Evolutionary conservation across 92 coral and sea anemone genomes (phyloP).

Genomic region (Chrysogorgia sp.): DNA sequence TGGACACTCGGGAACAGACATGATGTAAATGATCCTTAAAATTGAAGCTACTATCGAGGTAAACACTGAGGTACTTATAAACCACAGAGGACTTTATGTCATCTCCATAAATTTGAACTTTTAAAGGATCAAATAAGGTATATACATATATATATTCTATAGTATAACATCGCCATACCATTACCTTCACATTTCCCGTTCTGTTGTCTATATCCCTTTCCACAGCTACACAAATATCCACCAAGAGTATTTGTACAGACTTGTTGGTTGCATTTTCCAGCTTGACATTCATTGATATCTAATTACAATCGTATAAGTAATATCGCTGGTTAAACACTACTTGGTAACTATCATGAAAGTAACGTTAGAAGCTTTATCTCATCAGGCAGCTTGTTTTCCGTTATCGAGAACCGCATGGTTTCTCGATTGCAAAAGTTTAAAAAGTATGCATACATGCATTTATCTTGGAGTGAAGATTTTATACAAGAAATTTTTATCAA

Average conservation of each 20-base stretch:
- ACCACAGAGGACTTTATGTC: too few species aligned
- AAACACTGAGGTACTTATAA: too few species aligned
- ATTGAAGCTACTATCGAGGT: too few species aligned
- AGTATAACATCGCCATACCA: not conserved
- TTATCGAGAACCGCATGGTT: not conserved
- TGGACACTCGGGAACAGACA: too few species aligned
- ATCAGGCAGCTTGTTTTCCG: not conserved
- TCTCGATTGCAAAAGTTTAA: too few species aligned
- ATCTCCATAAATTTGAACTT: not conserved
- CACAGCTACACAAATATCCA: slow-evolving; percentile 74
- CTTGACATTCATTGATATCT: slow-evolving; percentile 83
- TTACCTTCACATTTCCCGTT: slow-evolving; percentile 73
- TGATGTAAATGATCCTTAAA: too few species aligned
- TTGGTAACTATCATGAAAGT: too few species aligned
- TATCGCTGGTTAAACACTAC: not conserved
- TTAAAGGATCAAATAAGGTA: not conserved
- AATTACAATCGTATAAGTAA: not conserved
- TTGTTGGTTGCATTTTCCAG: slow-evolving; percentile 64
- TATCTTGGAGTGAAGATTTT: too few species aligned
- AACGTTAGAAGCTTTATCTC: not conserved
- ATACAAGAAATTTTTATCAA: too few species aligned
- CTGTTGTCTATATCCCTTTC: slow-evolving; percentile 68
- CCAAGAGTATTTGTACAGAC: slow-evolving; percentile 84
- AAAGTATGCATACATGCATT: too few species aligned
- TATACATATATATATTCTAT: too few species aligned